Percentiles rank a stretch among this genome's conserved stretches.
Evolutionary conservation across 1,140 invertebrate species (phyloP).

Genomic region (Pogonognathellus flavescens): DNA sequence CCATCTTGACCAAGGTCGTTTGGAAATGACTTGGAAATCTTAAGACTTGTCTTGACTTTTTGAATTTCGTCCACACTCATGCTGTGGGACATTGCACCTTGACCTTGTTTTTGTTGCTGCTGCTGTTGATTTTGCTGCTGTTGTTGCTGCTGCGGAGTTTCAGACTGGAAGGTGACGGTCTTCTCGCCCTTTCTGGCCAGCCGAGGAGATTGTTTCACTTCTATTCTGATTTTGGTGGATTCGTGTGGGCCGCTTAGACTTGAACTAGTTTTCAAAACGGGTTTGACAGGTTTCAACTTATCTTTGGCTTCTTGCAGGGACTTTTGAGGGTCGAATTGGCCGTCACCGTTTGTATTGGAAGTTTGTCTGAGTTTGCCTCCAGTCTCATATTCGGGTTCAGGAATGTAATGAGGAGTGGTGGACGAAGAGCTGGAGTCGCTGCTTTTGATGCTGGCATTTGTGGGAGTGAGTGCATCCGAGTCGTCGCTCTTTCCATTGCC

Average conservation of each 20-base stretch:
- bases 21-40: constrained; percentile 86
- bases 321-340: constrained; percentile 61
- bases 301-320: constrained; percentile 65
- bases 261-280: constrained; percentile 60
- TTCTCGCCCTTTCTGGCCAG: constrained; percentile 66
- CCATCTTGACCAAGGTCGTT: constrained; percentile 79
- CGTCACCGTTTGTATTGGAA: constrained; percentile 2
- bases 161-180: constrained; percentile 67
- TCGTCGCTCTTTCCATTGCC: constrained; percentile 55
- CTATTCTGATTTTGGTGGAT: constrained; percentile 65
- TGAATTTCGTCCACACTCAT: constrained; percentile 90
- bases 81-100: constrained; percentile 77
- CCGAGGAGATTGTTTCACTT: constrained; percentile 67
- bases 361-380: not conserved
- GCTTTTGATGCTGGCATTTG: constrained; percentile 49
- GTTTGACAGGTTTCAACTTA: constrained; percentile 62
- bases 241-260: constrained; percentile 23
- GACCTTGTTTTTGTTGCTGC: not conserved
- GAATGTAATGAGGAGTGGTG: not conserved
- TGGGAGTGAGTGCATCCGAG: constrained; percentile 50
- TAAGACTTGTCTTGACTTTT: constrained; percentile 83
- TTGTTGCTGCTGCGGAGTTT: not conserved
- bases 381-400: constrained; percentile 9
- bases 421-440: constrained; percentile 50
- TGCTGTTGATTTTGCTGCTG: not conserved